These are phyloP conservation scores for Oriolus oriolus DNA, from an alignment of 2,113 vertebrate species.

Conservation along the genomic window DNA sequence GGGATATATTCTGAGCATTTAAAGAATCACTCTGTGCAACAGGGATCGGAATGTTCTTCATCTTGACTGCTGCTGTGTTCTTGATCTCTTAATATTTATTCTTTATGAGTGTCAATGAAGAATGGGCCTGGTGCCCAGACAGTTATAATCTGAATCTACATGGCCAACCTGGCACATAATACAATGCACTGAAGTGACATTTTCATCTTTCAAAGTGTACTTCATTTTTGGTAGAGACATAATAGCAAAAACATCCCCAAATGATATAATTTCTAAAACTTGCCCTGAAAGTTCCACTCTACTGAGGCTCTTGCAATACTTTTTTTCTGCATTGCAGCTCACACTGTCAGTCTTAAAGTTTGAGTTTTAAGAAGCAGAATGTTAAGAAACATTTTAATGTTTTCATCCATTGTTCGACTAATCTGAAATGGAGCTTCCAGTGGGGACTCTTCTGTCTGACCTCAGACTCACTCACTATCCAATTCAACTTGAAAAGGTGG, in stretches of 20 bases:
- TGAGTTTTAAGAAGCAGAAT: neutral
- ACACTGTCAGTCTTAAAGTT: neutral
- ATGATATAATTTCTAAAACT: neutral
- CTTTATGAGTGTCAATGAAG: neutral
- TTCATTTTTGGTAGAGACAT: neutral
- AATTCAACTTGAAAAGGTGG: neutral
- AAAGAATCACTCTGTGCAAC: neutral
- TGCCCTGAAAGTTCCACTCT: neutral
- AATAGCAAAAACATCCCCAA: neutral
- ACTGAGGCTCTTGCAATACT: neutral
- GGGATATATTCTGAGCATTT: neutral
- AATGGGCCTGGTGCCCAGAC: neutral
- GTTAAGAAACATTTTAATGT: neutral
- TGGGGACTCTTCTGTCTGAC: neutral
- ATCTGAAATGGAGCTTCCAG: neutral
- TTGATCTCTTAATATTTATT: neutral
- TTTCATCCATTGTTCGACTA: neutral
- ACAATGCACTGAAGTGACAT: neutral
- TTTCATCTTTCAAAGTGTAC: neutral
- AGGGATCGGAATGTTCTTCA: neutral
- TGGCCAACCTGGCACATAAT: neutral
- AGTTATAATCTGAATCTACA: neutral
- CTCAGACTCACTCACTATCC: neutral
- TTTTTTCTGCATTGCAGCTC: neutral
- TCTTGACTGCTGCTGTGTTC: neutral